These are phyloP conservation scores for Cossypha heuglini DNA, from an alignment of 2,797 vertebrate species.

Conservation along the genomic window DNA sequence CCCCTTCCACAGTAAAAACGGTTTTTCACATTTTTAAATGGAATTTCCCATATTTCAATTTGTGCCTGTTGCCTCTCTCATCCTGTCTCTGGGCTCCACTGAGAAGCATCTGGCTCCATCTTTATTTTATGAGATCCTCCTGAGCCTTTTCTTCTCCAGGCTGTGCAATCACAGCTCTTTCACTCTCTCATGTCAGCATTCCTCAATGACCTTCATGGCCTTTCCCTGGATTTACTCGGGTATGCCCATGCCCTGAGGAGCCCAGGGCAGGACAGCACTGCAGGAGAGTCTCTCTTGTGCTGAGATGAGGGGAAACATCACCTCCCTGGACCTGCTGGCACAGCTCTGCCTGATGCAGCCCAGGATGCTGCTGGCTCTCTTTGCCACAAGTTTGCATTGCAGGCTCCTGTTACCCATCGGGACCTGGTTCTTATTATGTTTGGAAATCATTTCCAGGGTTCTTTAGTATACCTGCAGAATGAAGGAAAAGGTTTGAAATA, in stretches of 20 bases:
- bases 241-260: background rate
- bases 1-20: background rate
- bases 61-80: background rate
- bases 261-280: background rate
- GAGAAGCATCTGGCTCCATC: background rate
- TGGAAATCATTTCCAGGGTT: background rate
- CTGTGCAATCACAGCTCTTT: background rate
- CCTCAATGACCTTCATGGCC: background rate
- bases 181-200: background rate
- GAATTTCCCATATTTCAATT: background rate
- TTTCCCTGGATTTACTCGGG: background rate
- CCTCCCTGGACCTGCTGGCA: background rate
- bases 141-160: background rate
- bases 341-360: background rate
- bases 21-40: background rate
- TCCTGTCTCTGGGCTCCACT: background rate
- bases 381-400: background rate
- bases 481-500: background rate
- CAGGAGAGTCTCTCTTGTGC: background rate
- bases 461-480: background rate
- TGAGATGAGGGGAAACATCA: background rate
- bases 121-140: background rate
- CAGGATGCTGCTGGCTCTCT: background rate
- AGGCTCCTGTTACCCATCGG: background rate
- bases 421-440: background rate